Evolutionary conservation across 2,888 invertebrate genomes (phyloP).

Genomic region (Dasysyrphus tricinctus): DNA sequence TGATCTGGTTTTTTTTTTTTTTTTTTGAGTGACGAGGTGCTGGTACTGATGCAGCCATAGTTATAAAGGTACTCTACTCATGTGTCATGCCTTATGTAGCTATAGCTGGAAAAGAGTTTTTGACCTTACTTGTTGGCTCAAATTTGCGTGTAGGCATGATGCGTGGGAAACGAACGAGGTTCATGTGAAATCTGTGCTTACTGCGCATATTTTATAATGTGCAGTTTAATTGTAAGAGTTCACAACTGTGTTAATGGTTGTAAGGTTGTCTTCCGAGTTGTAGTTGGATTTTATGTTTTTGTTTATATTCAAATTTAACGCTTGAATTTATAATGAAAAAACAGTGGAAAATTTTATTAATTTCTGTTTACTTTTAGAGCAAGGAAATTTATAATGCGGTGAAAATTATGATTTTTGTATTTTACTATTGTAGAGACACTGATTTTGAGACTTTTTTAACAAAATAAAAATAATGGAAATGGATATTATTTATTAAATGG

Average conservation of each 20-base stretch:
- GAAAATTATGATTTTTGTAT: too few relatives aligned
- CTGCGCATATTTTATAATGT: conserved; percentile 26
- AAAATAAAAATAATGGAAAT: too few relatives aligned
- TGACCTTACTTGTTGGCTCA: conserved; percentile 54
- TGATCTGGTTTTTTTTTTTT: conserved; percentile 28
- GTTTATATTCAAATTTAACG: not conserved
- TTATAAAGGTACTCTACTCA: conserved; percentile 10
- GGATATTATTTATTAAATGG: too few relatives aligned
- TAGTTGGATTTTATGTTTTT: conserved; percentile 16
- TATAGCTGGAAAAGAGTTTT: conserved; percentile 31
- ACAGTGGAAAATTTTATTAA: not conserved
- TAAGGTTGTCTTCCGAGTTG: conserved; percentile 14
- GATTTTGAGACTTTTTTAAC: too few relatives aligned
- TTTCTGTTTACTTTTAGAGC: too few relatives aligned
- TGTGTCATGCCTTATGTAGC: conserved; percentile 24
- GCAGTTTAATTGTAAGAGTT: conserved; percentile 4
- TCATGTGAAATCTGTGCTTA: conserved; percentile 36
- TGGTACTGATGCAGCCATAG: conserved; percentile 12
- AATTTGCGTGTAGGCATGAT: conserved; percentile 49
- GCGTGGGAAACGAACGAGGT: conserved; percentile 55
- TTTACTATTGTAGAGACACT: too few relatives aligned
- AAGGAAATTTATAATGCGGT: too few relatives aligned
- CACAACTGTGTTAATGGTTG: conserved; percentile 32
- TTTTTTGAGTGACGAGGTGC: conserved; percentile 15
- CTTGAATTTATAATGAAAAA: not conserved